Evolutionary conservation across 2,888 invertebrate genomes (phyloP).

Genomic region (Platycheirus rosarum): DNA sequence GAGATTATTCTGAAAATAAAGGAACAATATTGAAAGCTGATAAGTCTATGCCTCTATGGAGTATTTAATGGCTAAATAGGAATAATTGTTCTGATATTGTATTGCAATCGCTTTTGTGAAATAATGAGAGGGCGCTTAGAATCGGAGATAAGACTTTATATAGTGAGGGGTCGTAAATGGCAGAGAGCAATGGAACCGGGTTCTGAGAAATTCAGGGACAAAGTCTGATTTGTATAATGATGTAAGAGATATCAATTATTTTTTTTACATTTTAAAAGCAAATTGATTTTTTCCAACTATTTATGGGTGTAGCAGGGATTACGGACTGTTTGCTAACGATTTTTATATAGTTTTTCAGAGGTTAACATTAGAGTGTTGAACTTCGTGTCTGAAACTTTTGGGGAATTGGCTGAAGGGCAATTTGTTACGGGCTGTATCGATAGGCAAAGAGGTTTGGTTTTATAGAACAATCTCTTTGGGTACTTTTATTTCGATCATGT

Average conservation of each 20-base stretch:
- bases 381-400: too few species aligned
- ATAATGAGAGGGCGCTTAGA: slow-evolving; percentile 8
- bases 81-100: slow-evolving; percentile 33
- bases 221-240: slow-evolving; percentile 28
- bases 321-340: too few species aligned
- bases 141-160: slow-evolving; percentile 14
- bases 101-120: slow-evolving; percentile 21
- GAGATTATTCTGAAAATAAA: slow-evolving; percentile 55
- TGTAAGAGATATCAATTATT: slow-evolving; percentile 12
- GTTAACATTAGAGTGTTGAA: too few species aligned
- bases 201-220: background rate
- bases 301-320: too few species aligned
- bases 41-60: slow-evolving; percentile 17
- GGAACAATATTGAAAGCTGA: slow-evolving; percentile 33
- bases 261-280: too few species aligned
- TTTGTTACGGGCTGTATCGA: too few species aligned
- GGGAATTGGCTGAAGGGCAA: too few species aligned
- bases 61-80: slow-evolving; percentile 13
- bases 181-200: slow-evolving; percentile 48
- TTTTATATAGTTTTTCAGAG: too few species aligned
- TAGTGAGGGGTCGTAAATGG: slow-evolving; percentile 26
- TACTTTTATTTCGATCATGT: too few species aligned
- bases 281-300: too few species aligned
- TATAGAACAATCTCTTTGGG: too few species aligned
- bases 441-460: too few species aligned